A percentile compares a stretch with the other conserved stretches of the same genome.
Evolutionary conservation across 30 jellyfish, hydroid and myxozoan species (phyloP).

Genomic region (Hydra vulgaris): DNA sequence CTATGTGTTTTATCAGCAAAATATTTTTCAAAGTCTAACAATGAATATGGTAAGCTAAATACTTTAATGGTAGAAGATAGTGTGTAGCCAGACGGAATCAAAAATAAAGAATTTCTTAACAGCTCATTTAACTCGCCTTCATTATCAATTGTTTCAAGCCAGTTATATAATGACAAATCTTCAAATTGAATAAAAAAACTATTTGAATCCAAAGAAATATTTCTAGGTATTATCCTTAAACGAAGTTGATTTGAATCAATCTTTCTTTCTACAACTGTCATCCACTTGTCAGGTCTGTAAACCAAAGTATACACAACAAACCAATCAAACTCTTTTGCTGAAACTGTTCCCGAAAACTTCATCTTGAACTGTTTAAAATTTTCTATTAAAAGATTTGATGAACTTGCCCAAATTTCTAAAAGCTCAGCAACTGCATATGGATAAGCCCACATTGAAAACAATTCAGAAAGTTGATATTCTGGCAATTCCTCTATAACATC

Average conservation of each 20-base stretch:
- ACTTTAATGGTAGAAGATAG: conserved; percentile 1
- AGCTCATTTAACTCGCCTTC: not conserved
- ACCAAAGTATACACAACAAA: conserved; percentile 19
- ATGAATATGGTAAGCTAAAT: not conserved
- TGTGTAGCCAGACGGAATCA: conserved; percentile 8
- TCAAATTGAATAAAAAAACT: conserved; percentile 18
- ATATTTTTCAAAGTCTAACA: not conserved
- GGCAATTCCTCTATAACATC: conserved; percentile 4
- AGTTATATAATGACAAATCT: not conserved
- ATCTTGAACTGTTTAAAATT: conserved; percentile 1
- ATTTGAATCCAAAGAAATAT: conserved; percentile 6
- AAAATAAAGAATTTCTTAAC: conserved; percentile 5
- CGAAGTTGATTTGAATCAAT: not conserved
- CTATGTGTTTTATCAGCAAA: not conserved
- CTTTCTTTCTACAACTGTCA: not conserved
- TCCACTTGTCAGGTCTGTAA: conserved; percentile 24
- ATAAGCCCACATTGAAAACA: not conserved
- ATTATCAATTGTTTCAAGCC: not conserved
- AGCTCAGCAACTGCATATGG: conserved; percentile 7
- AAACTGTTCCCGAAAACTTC: not conserved
- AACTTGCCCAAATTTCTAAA: not conserved
- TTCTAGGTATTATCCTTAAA: conserved; percentile 2
- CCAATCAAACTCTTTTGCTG: conserved; percentile 9
- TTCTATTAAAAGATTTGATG: conserved; percentile 9
- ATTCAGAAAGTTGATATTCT: not conserved